Evolutionary conservation across 35 echinoderm and acorn worm genomes (phyloP), one percentile per base, ranked within the genome.

Genomic region (Strongylocentrotus purpuratus): DNA sequence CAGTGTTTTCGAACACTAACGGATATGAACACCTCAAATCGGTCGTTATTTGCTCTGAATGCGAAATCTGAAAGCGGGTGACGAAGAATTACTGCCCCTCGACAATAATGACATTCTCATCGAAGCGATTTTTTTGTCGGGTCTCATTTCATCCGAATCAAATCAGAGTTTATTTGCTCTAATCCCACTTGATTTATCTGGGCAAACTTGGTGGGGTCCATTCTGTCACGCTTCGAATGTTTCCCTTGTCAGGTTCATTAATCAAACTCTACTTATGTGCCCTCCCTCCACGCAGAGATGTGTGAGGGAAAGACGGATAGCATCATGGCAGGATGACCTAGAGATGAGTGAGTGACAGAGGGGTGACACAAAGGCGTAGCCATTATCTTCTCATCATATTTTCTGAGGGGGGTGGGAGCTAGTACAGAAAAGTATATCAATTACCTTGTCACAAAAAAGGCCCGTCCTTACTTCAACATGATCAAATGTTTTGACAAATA

Each of bases 101-200:
- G 35, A 41, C 35, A 41, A 41, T 41, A 41, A 41, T 41, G 65
- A 78, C 65, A n/a, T 78, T 78, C 65, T 9, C 65, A 22, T n/a
- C 65, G 65, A 7, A 59, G 65, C 7, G 65, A n/a, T 14, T 78
- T 78, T 70, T 78, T n/a, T 78, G 65, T 41, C 3, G 35, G 35
- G 35, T 25, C 65, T 78, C 65, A 78, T 78, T 78, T 78, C 65
- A 78, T 78, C 65, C 65, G 65, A 78, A 78, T 78, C 65, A 78
- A 78, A 78, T 78, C 65, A 78, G 65, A 7, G 65, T 78, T 78
- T 78, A 78, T 78, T 78, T 78, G 65, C 65, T 78, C 65, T 78
- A 78, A 78, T 78, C 65, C 65, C 65, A n/a, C 65, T 78, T 78
- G 65, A 78, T 78, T 78, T 78, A 78, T n/a, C 22, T 78, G 20